Percentiles rank a stretch among this genome's conserved stretches.
Conservation (phyloP, 2,888 invertebrate species). For the Cerastoderma edule region DNA sequence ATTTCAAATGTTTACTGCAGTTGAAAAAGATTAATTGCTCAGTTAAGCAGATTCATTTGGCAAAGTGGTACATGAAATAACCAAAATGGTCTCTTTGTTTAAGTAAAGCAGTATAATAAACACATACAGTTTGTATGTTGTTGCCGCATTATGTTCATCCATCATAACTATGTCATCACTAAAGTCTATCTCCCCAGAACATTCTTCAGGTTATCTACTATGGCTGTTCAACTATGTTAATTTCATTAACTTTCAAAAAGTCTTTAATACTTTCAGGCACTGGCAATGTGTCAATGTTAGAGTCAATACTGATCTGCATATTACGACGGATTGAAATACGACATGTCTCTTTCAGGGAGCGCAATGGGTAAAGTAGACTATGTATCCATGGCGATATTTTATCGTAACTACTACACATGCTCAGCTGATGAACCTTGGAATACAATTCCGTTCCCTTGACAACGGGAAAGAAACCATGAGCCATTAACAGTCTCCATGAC, state of each 20-base stretch:
- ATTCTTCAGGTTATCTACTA: too few relatives aligned
- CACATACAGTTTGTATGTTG: too few relatives aligned
- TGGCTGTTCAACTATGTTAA: conserved; percentile 13
- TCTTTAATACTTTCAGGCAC: conserved; percentile 63
- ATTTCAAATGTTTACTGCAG: too few relatives aligned
- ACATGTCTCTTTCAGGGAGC: conserved; percentile 73
- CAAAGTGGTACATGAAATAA: too few relatives aligned
- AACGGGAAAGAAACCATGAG: conserved; percentile 74
- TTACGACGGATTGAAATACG: conserved; percentile 68
- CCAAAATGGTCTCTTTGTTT: too few relatives aligned
- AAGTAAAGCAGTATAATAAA: too few relatives aligned
- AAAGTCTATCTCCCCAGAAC: too few relatives aligned
- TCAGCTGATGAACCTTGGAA: conserved; percentile 71
- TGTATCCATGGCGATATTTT: conserved; percentile 76
- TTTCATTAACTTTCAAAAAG: conserved; percentile 54
- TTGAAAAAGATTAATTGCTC: too few relatives aligned
- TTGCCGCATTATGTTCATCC: too few relatives aligned
- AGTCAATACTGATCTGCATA: conserved; percentile 68
- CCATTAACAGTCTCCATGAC: conserved; percentile 75
- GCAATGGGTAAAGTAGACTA: conserved; percentile 69
- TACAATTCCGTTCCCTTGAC: conserved; percentile 65
- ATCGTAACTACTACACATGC: conserved; percentile 77
- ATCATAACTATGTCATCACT: too few relatives aligned
- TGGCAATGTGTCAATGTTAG: conserved; percentile 66
- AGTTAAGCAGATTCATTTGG: too few relatives aligned